Conservation (phyloP, 2,113 vertebrate genomes). For the Ptilonorhynchus violaceus region DNA sequence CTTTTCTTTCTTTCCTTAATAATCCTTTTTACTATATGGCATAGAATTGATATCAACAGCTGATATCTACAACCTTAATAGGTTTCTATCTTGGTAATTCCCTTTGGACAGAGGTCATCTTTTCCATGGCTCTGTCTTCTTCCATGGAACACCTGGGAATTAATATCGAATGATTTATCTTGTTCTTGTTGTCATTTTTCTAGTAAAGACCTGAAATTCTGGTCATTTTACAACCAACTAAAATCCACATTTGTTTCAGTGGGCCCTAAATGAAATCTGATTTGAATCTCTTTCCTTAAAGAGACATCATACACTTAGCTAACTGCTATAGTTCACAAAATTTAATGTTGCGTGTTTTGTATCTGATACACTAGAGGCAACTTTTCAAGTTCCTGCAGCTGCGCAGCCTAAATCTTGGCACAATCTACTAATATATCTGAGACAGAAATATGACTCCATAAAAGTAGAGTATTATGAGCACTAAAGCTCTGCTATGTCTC, state of each 20-base stretch:
- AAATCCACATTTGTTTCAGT: background rate
- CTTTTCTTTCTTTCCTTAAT: background rate
- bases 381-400: conserved; percentile 64
- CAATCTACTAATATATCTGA: conserved; percentile 56
- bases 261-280: background rate
- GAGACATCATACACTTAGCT: conserved; percentile 35
- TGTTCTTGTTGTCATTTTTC: background rate
- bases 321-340: conserved; percentile 55
- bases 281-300: conserved; percentile 52
- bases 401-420: conserved; percentile 59
- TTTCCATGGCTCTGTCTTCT: background rate
- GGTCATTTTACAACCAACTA: background rate
- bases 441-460: conserved; percentile 61
- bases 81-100: background rate
- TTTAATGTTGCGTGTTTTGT: conserved; percentile 46
- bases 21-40: background rate
- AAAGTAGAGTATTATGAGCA: conserved; percentile 51
- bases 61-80: background rate
- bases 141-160: background rate
- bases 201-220: background rate
- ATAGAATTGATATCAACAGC: background rate
- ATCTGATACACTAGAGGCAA: conserved; percentile 55
- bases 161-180: background rate
- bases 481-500: conserved; percentile 50
- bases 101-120: background rate